Percentiles rank a stretch among this genome's conserved stretches.
These are phyloP conservation scores for Coregonus sp. DNA, from an alignment of 2,797 vertebrate species.

Conservation along the genomic window DNA sequence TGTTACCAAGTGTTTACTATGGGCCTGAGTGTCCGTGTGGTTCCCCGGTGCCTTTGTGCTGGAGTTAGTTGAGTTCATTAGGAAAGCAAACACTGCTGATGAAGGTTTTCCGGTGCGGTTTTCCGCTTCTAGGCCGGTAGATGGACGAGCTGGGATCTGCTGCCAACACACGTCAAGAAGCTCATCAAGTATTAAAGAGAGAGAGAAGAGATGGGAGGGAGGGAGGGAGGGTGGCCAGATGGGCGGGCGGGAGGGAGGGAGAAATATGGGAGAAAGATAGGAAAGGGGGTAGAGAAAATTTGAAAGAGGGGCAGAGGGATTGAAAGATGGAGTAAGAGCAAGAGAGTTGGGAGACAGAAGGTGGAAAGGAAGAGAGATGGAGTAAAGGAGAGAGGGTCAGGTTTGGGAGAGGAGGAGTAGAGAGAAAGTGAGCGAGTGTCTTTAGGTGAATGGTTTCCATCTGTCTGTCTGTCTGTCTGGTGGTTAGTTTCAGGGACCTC, in stretches of 20 bases:
- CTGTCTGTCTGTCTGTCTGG: no score
- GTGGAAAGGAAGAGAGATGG: not conserved
- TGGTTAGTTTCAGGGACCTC: no score
- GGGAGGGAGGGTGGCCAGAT: not conserved
- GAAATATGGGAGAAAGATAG: not conserved
- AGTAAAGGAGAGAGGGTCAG: not conserved
- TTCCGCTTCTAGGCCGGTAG: not conserved
- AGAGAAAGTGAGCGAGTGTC: not conserved
- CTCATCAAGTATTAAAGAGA: not conserved
- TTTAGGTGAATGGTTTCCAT: no score
- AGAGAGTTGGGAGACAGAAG: not conserved
- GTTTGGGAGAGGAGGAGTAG: not conserved
- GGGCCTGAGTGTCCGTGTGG: constrained; percentile 10
- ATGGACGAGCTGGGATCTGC: constrained; percentile 28
- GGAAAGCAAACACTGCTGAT: constrained; percentile 61
- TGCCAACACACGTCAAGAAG: constrained; percentile 9
- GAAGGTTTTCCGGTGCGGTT: constrained; percentile 29
- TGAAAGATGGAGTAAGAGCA: not conserved
- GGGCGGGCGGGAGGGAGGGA: not conserved
- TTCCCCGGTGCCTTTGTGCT: constrained; percentile 8
- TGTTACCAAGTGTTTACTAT: constrained; percentile 1
- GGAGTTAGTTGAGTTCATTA: constrained; percentile 58
- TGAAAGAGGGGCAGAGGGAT: constrained; percentile 3
- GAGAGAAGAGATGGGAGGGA: not conserved
- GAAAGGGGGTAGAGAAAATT: constrained; percentile 14